Percentiles rank a stretch among this genome's conserved stretches.
Evolutionary conservation across 2,888 invertebrate genomes (phyloP).

Genomic region (Coelopa pilipes): DNA sequence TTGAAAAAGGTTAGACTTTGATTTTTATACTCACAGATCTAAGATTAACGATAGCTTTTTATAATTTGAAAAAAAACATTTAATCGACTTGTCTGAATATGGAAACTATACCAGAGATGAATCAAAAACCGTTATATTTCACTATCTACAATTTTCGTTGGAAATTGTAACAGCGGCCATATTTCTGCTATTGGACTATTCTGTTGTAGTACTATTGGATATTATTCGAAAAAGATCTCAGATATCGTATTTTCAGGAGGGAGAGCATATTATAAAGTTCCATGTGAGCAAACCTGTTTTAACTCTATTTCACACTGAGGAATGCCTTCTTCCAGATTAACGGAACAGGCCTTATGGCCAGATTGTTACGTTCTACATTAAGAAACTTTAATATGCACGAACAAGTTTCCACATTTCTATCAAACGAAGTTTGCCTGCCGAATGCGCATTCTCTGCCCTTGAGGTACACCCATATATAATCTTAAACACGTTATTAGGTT

Average conservation of each 20-base stretch:
- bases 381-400: constrained; percentile 73
- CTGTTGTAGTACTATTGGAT: constrained; percentile 77
- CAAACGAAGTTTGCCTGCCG: constrained; percentile 77
- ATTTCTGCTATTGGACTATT: constrained; percentile 70
- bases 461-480: constrained; percentile 55
- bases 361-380: constrained; percentile 76
- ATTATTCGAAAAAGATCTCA: constrained; percentile 75
- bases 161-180: constrained; percentile 76
- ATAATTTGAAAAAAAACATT: constrained; percentile 47
- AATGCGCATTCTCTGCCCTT: constrained; percentile 68
- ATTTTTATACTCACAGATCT: neutral
- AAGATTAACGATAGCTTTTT: neutral
- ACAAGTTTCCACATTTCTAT: constrained; percentile 68
- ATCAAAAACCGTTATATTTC: constrained; percentile 69
- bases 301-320: no score
- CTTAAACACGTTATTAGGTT: neutral
- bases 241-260: constrained; percentile 71
- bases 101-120: constrained; percentile 61
- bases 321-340: constrained; percentile 68
- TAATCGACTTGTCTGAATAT: constrained; percentile 40
- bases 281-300: constrained; percentile 49
- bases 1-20: constrained; percentile 75
- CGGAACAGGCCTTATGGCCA: constrained; percentile 81
- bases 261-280: constrained; percentile 63
- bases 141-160: constrained; percentile 73